These are phyloP conservation scores for Campylorhamphus procurvoides DNA, from an alignment of 2,113 vertebrate species.

Conservation along the genomic window DNA sequence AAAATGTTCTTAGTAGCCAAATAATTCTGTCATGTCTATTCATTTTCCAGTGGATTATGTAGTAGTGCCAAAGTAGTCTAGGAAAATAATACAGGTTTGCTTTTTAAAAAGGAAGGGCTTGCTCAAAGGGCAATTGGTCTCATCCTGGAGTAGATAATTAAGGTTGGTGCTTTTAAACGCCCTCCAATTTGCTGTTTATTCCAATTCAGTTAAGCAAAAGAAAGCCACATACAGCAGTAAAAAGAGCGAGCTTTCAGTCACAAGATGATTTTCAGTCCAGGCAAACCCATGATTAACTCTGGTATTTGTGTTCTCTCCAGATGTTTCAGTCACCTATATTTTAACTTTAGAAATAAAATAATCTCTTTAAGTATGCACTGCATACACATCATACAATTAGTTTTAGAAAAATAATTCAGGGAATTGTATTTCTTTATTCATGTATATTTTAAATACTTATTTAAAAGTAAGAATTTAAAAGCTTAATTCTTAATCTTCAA, in stretches of 20 bases:
- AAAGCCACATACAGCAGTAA: background rate
- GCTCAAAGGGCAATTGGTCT: background rate
- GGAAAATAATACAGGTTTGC: background rate
- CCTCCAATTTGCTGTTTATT: background rate
- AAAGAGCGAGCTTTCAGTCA: background rate
- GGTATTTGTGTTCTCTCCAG: background rate
- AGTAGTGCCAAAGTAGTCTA: background rate
- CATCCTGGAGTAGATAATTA: background rate
- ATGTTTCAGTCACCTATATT: background rate
- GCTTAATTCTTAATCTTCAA: background rate
- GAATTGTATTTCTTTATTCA: background rate
- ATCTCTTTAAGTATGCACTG: background rate
- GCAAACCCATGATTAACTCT: background rate
- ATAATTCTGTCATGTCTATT: background rate
- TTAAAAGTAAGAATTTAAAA: background rate
- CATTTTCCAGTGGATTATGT: background rate
- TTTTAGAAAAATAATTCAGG: background rate
- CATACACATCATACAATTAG: fast-evolving
- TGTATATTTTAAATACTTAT: background rate
- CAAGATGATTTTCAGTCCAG: background rate
- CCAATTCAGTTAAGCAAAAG: background rate
- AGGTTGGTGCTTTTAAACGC: background rate
- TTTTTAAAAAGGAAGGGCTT: background rate
- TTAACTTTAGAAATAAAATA: background rate
- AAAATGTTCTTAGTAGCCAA: background rate